Evolutionary conservation across 1,140 invertebrate species (phyloP).

Genomic region (Macrobrachium nipponense): DNA sequence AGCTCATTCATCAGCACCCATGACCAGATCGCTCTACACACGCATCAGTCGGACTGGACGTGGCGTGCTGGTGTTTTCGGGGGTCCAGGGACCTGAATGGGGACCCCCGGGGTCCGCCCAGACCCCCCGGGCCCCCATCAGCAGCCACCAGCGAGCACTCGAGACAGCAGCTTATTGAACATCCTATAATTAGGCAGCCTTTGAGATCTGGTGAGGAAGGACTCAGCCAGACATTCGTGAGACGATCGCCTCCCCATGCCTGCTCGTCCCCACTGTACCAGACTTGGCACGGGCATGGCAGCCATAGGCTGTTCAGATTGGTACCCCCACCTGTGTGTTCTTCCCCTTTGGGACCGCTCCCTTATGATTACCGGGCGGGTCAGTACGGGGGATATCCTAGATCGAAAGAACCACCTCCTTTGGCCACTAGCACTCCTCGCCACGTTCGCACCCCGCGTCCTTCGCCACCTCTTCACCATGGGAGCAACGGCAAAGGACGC

Average conservation of each 20-base stretch:
- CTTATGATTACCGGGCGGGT: too few relatives aligned
- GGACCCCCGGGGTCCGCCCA: slow-evolving; percentile 43
- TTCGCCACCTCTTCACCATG: slow-evolving; percentile 20
- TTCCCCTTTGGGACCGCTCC: neutral
- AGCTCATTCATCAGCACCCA: slow-evolving; percentile 25
- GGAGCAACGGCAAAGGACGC: neutral
- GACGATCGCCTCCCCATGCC: neutral
- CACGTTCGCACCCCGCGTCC: slow-evolving; percentile 51
- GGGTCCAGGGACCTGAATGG: slow-evolving; percentile 46
- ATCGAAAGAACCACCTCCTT: slow-evolving; percentile 40
- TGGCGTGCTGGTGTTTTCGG: slow-evolving; percentile 62
- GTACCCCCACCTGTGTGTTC: slow-evolving; percentile 14
- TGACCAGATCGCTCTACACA: slow-evolving; percentile 25
- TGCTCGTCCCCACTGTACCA: slow-evolving; percentile 7
- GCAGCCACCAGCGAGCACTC: slow-evolving; percentile 17
- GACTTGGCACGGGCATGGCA: slow-evolving; percentile 29
- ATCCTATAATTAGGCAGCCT: slow-evolving; percentile 20
- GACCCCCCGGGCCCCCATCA: slow-evolving; percentile 50
- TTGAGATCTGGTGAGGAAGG: neutral
- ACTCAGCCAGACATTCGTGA: neutral
- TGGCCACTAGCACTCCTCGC: slow-evolving; percentile 63
- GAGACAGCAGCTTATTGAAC: slow-evolving; percentile 4
- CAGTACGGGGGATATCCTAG: neutral
- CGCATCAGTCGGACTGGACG: slow-evolving; percentile 57
- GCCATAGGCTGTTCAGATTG: slow-evolving; percentile 19